Base-by-base conservation (phyloP, 2,113 vertebrate species). In the Stigmatopora nigra region DNA sequence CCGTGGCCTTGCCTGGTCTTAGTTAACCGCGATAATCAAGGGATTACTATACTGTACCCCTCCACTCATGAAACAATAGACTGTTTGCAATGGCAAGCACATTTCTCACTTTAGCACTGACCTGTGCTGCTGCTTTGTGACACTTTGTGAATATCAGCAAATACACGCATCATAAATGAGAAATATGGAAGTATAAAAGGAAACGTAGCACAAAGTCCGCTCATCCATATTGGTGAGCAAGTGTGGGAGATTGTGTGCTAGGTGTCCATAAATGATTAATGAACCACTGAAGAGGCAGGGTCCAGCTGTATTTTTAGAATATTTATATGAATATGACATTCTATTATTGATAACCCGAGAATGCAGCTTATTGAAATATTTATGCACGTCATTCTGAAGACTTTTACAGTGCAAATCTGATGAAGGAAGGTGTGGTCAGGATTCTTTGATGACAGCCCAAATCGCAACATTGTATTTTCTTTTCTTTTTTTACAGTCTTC, bases 271-370 rank as follows among this genome's bases (percentile, higher is more conserved):
- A 86, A 90, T 86, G 11, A 84, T 89, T 89, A 71, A 90, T 81
- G 73, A 60, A 55, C 55, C 44, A 65, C 75, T 53, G 73, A 80
- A 72, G 70, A 78, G 56, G 71, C 75, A 70, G 78, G 82, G 80
- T 85, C 83, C 73, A 66, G 76, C 80, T 79, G 81, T 88, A 90
- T 87, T 90, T 91, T 89, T 91, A 86, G 83, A 88, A 87, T 89
- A 89, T 88, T 89, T 87, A 86, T 87, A 87, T 76, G 84, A 90
- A 89, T 82, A 82, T 83, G 76, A 82, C 80, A 83, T 88, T 91
- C 85, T 82, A 91, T 89, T 87, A 89, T 91, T 91, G 84, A 91
- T 90, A 86, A 84, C 70, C 69, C 75, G 66, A 88, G 87, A 88
- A 89, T 88, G 87, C 87, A 84, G 81, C 83, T 82, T 78, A 76